Evolutionary conservation across 2,113 vertebrate genomes (phyloP), one percentile per base, ranked within the genome.

Genomic region (Pavo muticus): DNA sequence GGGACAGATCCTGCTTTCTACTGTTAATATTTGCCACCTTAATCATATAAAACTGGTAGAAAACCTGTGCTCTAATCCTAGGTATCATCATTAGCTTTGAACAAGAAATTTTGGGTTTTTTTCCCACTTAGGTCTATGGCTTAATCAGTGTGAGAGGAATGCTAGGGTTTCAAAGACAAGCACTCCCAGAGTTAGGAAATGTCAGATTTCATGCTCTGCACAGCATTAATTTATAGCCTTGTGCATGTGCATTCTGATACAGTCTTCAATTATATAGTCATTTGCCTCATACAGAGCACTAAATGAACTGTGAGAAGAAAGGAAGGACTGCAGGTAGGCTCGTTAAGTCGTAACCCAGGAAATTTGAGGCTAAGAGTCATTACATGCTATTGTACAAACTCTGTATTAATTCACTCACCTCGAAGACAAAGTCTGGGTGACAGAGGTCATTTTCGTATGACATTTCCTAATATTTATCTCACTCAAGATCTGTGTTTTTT

Each of bases 231-330:
- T 71, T 89, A 75, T 1, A 6, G 40, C 29, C 64, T 67, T 77
- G 35, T 88, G 60, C 90, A 65, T 69, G 45, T 90, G 71, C 68
- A 88, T 91, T 94, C 75, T 91, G 70, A 93, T 94, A 70, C 27
- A 75, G 81, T 56, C 67, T 92, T 88, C 87, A 93, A 92, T 95
- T 88, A 89, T 30, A 75, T 44, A 74, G 72, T 91, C 29, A 76
- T 93, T 90, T 91, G 67, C 90, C 71, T 91, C 94, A 91, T 80
- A 64, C 84, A 56, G 87, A 63, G 74, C 45, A 90, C 52, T 85
- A 92, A 84, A 93, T 74, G 81, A 91, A 71, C 47, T 60, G 30
- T 44, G 54, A 92, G 71, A 87, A 94, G 35, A 90, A 88, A 73
- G 57, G 44, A 84, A 77, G 82, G 60, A 39, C 80, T 93, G 60